Evolutionary conservation across 2,113 vertebrate species (phyloP), one percentile per base, ranked within the genome.

Genomic region (Gyps fulvus): DNA sequence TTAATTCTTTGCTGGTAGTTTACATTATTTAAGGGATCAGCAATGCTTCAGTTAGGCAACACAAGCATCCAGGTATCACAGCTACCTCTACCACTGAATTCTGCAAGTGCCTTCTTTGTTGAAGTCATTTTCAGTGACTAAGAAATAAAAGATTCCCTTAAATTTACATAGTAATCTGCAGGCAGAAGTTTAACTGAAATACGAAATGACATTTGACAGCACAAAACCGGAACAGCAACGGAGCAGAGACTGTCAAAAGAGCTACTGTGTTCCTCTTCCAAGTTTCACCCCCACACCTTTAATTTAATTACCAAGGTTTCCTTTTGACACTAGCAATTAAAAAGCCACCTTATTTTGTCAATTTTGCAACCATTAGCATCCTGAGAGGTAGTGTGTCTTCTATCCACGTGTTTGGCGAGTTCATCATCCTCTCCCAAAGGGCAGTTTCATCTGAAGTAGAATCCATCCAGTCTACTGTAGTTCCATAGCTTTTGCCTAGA

Each of bases 391-490:
- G 90, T 3, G 98, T 98, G 27, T 98, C 98, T 97, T 99, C 99
- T 76, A 99, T 93, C 99, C 99, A 99, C 32, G 98, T 98, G 89
- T 99, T 98, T 0, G 98, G 98, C 1, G 97, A 98, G 16, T 97
- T 97, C 34, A 99, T 98, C 99, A 99, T 99, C 96, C 97, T 99
- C 70, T 99, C 97, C 99, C 99, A 99, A 65, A 99, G 96, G 65
- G 92, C 95, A 23, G 95, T 97, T 98, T 99, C 99, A 10, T 98
- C 98, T 72, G 97, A 77, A 5, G 98, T 99, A 10, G 99, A 99
- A 95, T 99, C 99, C 99, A 99, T 99, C 99, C 99, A 99, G 36
- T 97, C 98, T 62, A 99, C 99, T 8, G 97, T 95, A 57, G 98
- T 97, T 29, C 99, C 99, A 22, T 99, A 99, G 96, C 99, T 99